A percentile compares a stretch with the other conserved stretches of the same genome.
These are phyloP conservation scores for Oncorhynchus mykiss DNA, from an alignment of 2,113 vertebrate genomes.

Conservation along the genomic window DNA sequence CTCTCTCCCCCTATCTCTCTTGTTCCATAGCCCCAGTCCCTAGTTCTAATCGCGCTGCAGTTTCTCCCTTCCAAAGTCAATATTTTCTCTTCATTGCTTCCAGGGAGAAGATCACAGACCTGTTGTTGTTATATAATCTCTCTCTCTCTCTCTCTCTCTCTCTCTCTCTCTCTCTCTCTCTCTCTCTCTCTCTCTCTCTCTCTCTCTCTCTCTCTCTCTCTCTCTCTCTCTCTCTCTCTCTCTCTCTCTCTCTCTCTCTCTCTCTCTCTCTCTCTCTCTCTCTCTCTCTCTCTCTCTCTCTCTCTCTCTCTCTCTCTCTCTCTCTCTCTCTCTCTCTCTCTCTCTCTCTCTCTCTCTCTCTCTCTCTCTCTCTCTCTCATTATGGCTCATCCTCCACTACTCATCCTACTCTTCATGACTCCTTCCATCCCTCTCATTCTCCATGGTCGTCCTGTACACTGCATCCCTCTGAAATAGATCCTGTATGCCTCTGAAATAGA, in stretches of 20 bases:
- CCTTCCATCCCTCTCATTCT: background rate
- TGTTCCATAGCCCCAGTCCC: slow-evolving; percentile 4
- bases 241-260: slow-evolving; percentile 2
- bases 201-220: too few species aligned
- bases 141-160: slow-evolving; percentile 3
- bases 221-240: too few species aligned
- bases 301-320: background rate
- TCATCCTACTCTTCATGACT: too few species aligned
- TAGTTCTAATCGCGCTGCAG: slow-evolving; percentile 53
- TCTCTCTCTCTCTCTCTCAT: background rate
- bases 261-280: background rate
- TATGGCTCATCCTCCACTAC: too few species aligned
- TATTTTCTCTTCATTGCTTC: slow-evolving; percentile 67
- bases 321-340: background rate
- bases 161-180: background rate
- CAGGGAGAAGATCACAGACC: slow-evolving; percentile 47
- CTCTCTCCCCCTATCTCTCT: slow-evolving; percentile 20
- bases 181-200: too few species aligned
- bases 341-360: slow-evolving; percentile 4
- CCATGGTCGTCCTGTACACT: background rate
- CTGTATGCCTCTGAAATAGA: too few species aligned
- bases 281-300: slow-evolving; percentile 3
- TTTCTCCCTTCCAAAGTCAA: slow-evolving; percentile 71
- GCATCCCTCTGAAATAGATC: background rate
- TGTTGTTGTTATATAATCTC: slow-evolving; percentile 55